Base-by-base conservation (phyloP, 2,113 vertebrate species). In the Chamaetylas fuelleborni region DNA sequence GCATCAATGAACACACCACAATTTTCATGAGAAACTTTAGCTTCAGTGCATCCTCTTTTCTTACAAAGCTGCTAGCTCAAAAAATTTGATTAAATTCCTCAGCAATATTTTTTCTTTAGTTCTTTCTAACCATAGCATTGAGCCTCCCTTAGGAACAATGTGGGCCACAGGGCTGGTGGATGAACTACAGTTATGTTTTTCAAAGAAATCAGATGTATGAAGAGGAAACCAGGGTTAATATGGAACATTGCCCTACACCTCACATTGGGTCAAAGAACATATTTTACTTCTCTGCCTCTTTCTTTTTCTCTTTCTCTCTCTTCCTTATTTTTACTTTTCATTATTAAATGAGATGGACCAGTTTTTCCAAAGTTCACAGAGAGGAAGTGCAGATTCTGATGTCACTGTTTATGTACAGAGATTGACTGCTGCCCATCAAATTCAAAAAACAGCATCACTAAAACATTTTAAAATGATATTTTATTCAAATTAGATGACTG, bases 221-320 rank as follows among this genome's bases (percentile, higher is more conserved):
- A 91, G 71, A 88, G 93, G 92, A 96, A 95, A 66, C 42, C 2
- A 4, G 74, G 77, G 93, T 86, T 97, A 95, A 93, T 82, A 76
- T 50, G 62, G 96, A 97, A 92, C 88, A 92, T 74, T 61, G 61
- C 64, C 65, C 74, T 72, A 82, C 26, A 69, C 43, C 56, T 73
- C 71, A 78, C 33, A 42, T 38, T 53, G 71, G 38, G 50, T 86
- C 62, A 88, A 76, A 86, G 29, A 80, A 66, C 8, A 19, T 76
- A 76, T 93, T 94, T 92, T 76, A 48, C 11, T 81, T 86, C 18
- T 62, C 56, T 62, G 5, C 4, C 8, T 62, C 14, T 38, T 47
- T 81, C 45, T 78, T 62, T 71, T n/a, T 61, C 24, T 51, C 14
- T 65, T 51, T 65, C 24, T 60, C 8, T 60, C 29, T 45, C 66